Evolutionary conservation across 2,797 vertebrate genomes (phyloP).

Genomic region (Hozukius guyotensis): DNA sequence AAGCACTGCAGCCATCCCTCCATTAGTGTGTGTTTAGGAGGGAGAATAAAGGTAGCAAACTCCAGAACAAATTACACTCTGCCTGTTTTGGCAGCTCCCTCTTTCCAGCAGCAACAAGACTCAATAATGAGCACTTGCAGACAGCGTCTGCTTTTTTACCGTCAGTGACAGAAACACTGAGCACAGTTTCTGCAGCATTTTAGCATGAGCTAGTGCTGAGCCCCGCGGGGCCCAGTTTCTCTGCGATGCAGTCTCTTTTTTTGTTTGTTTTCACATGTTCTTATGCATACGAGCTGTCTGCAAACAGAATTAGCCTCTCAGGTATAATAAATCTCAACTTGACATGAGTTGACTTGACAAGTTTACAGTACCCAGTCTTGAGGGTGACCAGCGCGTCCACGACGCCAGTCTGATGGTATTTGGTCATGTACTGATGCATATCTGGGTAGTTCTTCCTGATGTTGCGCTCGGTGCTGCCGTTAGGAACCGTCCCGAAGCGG

Average conservation of each 20-base stretch:
- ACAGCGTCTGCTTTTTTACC: conserved; percentile 51
- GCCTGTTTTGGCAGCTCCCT: conserved; percentile 60
- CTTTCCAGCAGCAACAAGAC: conserved; percentile 55
- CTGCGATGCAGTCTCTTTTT: conserved; percentile 27
- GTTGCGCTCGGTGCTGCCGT: conserved; percentile 97
- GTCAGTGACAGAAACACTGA: conserved; percentile 55
- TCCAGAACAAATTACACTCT: conserved; percentile 62
- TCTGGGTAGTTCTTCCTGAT: conserved; percentile 98
- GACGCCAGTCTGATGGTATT: conserved; percentile 94
- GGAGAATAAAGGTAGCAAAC: conserved; percentile 51
- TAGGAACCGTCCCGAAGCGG: conserved; percentile 98
- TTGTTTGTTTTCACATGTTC: conserved; percentile 51
- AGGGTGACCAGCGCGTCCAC: conserved; percentile 93
- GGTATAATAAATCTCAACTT: conserved; percentile 30
- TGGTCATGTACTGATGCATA: conserved; percentile 99
- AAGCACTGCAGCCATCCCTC: conserved; percentile 39
- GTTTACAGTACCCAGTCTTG: conserved; percentile 90
- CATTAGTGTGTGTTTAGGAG: conserved; percentile 47
- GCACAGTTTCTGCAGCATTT: conserved; percentile 47
- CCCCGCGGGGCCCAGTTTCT: conserved; percentile 24
- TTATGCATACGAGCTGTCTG: conserved; percentile 30
- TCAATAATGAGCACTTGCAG: conserved; percentile 69
- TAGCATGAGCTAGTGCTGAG: conserved; percentile 37
- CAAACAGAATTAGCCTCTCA: conserved; percentile 54
- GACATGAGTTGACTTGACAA: conserved; percentile 32